Evolutionary conservation across 1,140 invertebrate genomes (phyloP).

Genomic region (Eubasilissa regina): DNA sequence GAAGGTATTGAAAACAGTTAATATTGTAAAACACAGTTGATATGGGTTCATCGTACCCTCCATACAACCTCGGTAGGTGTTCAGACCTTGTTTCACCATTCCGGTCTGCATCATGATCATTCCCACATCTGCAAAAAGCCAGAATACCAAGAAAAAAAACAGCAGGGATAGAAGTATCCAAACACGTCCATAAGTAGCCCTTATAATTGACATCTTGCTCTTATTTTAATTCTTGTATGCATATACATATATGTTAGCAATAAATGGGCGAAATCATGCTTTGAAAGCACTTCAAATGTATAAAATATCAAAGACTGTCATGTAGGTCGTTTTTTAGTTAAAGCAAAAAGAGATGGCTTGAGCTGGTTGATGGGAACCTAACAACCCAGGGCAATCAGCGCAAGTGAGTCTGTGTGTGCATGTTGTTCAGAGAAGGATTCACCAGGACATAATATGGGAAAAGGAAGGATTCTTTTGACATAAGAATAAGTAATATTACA

Average conservation of each 20-base stretch:
- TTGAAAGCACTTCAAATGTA: neutral
- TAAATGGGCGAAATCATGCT: constrained; percentile 19
- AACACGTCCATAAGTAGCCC: neutral
- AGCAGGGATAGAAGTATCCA: constrained; percentile 53
- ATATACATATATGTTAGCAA: constrained; percentile 24
- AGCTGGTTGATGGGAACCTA: constrained; percentile 35
- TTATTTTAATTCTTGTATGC: neutral
- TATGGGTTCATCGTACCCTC: constrained; percentile 79
- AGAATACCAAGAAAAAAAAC: constrained; percentile 73
- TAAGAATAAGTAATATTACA: constrained; percentile 8
- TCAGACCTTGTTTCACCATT: constrained; percentile 90
- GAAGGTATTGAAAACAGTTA: constrained; percentile 51
- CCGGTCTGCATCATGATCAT: constrained; percentile 95
- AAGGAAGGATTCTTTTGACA: constrained; percentile 47
- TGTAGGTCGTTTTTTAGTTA: constrained; percentile 47
- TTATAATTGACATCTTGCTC: neutral
- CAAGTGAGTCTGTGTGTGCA: constrained; percentile 46
- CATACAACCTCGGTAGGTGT: constrained; percentile 83
- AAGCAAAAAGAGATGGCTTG: constrained; percentile 49
- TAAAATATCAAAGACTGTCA: constrained; percentile 49
- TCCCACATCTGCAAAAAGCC: constrained; percentile 91
- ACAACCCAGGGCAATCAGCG: constrained; percentile 58
- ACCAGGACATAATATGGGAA: constrained; percentile 28
- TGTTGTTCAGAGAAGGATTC: neutral
- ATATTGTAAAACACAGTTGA: constrained; percentile 57